Base-by-base conservation (phyloP, 2,113 vertebrate species). In the Actenoides hombroni region DNA sequence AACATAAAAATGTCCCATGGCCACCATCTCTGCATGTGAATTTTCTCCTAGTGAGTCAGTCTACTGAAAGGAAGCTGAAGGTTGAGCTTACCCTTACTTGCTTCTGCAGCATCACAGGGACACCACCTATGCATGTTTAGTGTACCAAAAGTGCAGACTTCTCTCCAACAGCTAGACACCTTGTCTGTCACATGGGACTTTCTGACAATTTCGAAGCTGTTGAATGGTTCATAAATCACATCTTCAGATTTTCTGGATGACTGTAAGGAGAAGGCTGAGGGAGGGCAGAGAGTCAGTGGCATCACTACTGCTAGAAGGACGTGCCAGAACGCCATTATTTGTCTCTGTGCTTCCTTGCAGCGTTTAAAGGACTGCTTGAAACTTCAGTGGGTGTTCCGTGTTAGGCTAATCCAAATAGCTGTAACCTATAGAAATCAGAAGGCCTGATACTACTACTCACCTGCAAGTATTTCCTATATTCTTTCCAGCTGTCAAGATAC, bases 21-120 rank as follows among this genome's bases (percentile, higher is more conserved):
- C 40, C 1, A 0, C 51, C 0, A 0, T 73, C 59, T 79, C 33
- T 4, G 1, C 4, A 6, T 18, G 18, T 18, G 44, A 60, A 39
- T 71, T 73, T 48, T 26, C 23, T 29, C 12, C 51, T 20, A n/a
- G 11, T 35, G 56, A 28, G 33, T 51, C 25, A 9, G 33, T 48
- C 42, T 89, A 19, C 20, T 40, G 46, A 37, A 86, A 25, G 28
- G 42, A 90, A 71, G 37, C 29, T 64, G 10, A 40, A 60, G 15
- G 11, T 48, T 46, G 40, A 60, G 39, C n/a, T 65, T 53, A 21
- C 31, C 51, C 51, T 42, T 35, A 6, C 54, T 68, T 73, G 53
- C 25, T 49, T 63, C 54, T 42, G 64, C 28, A 23, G 10, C 1
- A 0, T 60, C 4, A 0, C 42, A 79, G 37, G 44, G 35, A 54